These are phyloP conservation scores for Cepaea hortensis DNA, from an alignment of 2,888 invertebrate species.

Conservation along the genomic window DNA sequence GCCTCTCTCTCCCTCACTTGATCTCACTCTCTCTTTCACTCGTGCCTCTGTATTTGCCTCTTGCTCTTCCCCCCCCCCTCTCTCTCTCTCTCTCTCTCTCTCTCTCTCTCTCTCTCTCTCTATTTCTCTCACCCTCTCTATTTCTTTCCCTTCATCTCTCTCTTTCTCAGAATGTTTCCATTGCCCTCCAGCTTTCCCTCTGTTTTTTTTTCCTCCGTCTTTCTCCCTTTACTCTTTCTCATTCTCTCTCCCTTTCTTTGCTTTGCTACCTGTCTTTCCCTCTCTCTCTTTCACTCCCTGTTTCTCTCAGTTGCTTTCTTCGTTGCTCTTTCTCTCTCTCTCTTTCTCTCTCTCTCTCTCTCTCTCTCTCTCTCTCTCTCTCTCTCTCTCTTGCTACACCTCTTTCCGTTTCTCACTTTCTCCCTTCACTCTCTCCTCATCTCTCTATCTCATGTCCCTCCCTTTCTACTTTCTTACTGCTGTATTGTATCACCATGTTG, in stretches of 20 bases:
- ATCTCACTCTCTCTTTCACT: neutral
- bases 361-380: neutral
- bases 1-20: neutral
- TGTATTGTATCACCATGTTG: neutral
- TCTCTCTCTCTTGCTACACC: conserved; percentile 14
- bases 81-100: conserved; percentile 4
- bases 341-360: neutral
- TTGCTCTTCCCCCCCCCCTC: neutral
- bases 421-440: neutral
- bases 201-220: neutral
- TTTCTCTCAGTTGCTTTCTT: neutral
- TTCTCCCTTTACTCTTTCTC: neutral
- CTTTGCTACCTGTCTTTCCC: neutral
- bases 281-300: neutral
- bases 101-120: neutral
- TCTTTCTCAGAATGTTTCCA: neutral
- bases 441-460: neutral
- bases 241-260: neutral
- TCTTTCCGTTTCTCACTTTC: neutral
- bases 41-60: neutral
- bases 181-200: neutral
- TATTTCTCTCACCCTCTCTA: neutral
- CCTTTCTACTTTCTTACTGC: neutral
- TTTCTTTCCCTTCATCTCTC: neutral
- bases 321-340: neutral